Evolutionary conservation across 2,113 vertebrate species (phyloP).

Genomic region (Poecile atricapillus): DNA sequence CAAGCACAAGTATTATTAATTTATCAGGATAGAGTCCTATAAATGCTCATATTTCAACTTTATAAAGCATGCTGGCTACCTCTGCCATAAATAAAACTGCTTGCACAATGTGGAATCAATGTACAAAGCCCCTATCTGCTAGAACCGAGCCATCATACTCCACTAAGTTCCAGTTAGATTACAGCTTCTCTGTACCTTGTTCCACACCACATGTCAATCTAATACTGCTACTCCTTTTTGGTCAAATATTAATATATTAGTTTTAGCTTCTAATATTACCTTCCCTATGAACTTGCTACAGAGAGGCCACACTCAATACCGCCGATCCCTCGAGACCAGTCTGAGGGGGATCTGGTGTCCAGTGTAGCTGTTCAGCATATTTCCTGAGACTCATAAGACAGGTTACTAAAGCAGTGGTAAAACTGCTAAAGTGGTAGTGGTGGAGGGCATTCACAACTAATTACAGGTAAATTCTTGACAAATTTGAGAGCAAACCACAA

Average conservation of each 20-base stretch:
- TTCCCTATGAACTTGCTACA: neutral
- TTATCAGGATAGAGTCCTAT: neutral
- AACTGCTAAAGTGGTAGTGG: neutral
- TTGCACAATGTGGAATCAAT: neutral
- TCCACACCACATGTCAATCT: neutral
- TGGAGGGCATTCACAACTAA: neutral
- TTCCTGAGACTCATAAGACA: neutral
- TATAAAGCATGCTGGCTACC: neutral
- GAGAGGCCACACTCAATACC: neutral
- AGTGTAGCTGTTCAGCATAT: neutral
- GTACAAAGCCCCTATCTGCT: neutral
- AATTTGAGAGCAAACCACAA: neutral
- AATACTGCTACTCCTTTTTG: neutral
- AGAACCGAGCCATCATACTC: neutral
- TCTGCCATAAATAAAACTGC: neutral
- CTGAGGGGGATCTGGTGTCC: neutral
- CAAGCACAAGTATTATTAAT: neutral
- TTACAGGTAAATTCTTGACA: neutral
- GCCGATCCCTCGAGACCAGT: neutral
- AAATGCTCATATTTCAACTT: neutral
- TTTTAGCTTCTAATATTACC: neutral
- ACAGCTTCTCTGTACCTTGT: neutral
- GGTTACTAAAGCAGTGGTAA: neutral
- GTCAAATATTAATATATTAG: neutral
- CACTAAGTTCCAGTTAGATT: neutral